These are phyloP conservation scores for Pogoniulus pusillus DNA, from an alignment of 2,797 vertebrate genomes.

Conservation along the genomic window DNA sequence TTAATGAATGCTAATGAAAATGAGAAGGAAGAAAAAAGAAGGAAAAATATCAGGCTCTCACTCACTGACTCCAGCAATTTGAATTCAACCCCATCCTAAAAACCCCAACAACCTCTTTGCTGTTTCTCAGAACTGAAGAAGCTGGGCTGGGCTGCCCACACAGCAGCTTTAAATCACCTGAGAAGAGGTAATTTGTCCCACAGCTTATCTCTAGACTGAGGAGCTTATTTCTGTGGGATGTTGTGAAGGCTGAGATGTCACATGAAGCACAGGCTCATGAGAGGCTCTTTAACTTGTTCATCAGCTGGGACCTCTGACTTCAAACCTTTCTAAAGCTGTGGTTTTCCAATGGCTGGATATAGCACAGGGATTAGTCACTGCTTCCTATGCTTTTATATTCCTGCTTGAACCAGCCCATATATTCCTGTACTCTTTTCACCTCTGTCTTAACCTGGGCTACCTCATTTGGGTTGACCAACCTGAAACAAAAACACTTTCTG, in stretches of 20 bases:
- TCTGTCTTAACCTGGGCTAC: not conserved
- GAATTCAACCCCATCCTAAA: not conserved
- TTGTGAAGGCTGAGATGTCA: not conserved
- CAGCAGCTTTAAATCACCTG: not conserved
- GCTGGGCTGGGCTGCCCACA: not conserved
- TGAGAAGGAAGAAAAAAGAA: not conserved
- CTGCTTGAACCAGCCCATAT: not conserved
- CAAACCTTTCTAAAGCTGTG: not conserved
- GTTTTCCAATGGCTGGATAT: not conserved
- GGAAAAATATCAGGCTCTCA: not conserved
- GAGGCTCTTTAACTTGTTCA: not conserved
- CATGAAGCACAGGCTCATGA: fast-evolving
- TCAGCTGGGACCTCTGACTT: not conserved
- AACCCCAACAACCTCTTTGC: not conserved
- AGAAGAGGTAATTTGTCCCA: not conserved
- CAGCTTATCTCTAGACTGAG: fast-evolving
- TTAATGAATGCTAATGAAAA: not conserved
- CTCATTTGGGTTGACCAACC: not conserved
- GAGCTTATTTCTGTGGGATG: not conserved
- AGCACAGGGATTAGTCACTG: not conserved
- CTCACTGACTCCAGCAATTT: not conserved
- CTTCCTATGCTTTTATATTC: not conserved
- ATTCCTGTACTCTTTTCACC: not conserved
- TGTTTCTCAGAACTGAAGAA: not conserved
- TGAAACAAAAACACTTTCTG: not conserved